Evolutionary conservation across 1,140 invertebrate species (phyloP), one percentile per base, ranked within the genome.

Genomic region (Lasioglossum baleicum): DNA sequence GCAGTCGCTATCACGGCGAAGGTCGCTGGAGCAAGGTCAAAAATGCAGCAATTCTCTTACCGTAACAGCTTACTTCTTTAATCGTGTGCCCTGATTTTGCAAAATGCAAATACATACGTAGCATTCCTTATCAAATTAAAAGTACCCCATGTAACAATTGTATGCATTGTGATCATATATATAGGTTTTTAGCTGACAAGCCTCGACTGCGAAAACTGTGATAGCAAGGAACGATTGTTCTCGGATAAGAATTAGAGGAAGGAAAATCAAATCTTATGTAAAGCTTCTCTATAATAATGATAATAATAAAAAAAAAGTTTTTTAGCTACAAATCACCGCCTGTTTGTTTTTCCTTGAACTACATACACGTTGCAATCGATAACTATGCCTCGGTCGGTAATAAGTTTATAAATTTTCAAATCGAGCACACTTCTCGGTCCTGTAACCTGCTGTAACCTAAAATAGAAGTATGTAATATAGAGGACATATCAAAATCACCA

Each of bases 401-500:
- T 48, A 31, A 13, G 67, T 42, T 61, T 61, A 8, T 35, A 35
- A 35, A 51, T 35, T 40, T 71, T 42, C 2, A 77, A 51, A 4
- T 51, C 3, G 22, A 67, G 40, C 5, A 53, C 20, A 31, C 35
- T 42, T 26, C n/a, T 15, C 26, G 11, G 72, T 67, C 35, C 51
- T 71, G 31, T 79, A 78, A 78, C 61, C 76, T 79, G 35, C 51
- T 71, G 31, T 79, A 78, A 78, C 61, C 76, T 79, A 48, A 73
- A 79, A 79, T 79, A 79, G 76, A 79, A 65, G 44, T 48, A 40
- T 72, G 48, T 22, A 13, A 58, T 79, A 79, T 79, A 79, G 48
- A 71, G 51, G 15, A 76, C n/a, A n/a, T 48, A 61, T 76, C 17
- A 15, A 44, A 73, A 73, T 58, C 15, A 22, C 2, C 2, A 35